These are phyloP conservation scores for Coreoperca whiteheadi DNA, from an alignment of 2,113 vertebrate genomes.

Conservation along the genomic window DNA sequence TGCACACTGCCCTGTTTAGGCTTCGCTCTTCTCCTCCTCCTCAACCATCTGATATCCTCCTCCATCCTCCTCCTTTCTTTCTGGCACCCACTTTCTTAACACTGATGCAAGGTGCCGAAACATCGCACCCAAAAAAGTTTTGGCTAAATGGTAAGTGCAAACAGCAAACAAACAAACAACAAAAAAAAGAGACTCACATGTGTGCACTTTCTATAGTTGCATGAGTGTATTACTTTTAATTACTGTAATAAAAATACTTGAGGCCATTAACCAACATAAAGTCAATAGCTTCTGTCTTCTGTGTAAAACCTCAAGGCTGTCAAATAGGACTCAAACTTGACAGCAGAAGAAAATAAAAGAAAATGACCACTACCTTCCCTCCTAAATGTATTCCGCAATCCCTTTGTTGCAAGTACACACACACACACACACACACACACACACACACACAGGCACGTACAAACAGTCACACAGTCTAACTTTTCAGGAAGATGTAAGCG, in stretches of 20 bases:
- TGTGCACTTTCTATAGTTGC: neutral
- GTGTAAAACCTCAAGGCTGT: conserved; percentile 55
- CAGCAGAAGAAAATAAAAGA: neutral
- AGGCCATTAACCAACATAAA: conserved; percentile 42
- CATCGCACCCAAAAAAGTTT: conserved; percentile 19
- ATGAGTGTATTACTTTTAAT: conserved; percentile 16
- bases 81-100: conserved; percentile 31
- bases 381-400: conserved; percentile 75
- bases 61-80: conserved; percentile 16
- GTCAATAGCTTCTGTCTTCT: conserved; percentile 52
- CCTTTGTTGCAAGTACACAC: conserved; percentile 28
- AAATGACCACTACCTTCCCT: conserved; percentile 62
- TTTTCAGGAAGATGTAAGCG: conserved; percentile 66
- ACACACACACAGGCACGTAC: conserved; percentile 24
- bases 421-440: conserved; percentile 51
- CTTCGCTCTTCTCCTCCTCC: conserved; percentile 56
- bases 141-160: neutral
- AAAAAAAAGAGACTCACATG: neutral
- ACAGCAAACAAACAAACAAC: neutral
- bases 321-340: conserved; percentile 31
- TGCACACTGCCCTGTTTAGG: conserved; percentile 65
- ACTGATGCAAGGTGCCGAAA: conserved; percentile 57
- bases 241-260: neutral
- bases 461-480: conserved; percentile 51
- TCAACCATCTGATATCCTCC: conserved; percentile 52